Conservation (phyloP, 2,888 invertebrate genomes). For the Drosophila differens region DNA sequence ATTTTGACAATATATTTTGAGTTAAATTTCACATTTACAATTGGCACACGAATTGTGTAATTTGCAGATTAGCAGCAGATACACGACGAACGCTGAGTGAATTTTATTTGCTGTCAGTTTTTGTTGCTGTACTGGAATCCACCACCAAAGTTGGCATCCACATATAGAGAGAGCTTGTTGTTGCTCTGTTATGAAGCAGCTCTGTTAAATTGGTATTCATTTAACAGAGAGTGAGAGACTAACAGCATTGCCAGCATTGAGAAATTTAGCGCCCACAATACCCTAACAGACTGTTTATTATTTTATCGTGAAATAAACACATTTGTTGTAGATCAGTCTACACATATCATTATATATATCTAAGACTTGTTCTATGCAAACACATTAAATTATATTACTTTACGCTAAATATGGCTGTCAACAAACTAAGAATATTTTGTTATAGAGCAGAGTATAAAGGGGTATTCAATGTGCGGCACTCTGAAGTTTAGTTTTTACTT, state of each 20-base stretch:
- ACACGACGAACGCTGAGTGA: slow-evolving; percentile 59
- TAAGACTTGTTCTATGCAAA: not conserved
- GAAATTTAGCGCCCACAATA: slow-evolving; percentile 5
- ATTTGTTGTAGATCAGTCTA: not conserved
- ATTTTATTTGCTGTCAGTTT: slow-evolving; percentile 48
- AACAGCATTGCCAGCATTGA: slow-evolving; percentile 60
- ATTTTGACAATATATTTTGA: slow-evolving; percentile 58
- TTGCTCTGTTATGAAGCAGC: slow-evolving; percentile 32
- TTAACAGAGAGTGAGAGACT: slow-evolving; percentile 6
- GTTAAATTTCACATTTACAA: slow-evolving; percentile 40
- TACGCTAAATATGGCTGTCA: not conserved
- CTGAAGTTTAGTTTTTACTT: not conserved
- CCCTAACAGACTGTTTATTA: not conserved
- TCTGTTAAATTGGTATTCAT: slow-evolving; percentile 20
- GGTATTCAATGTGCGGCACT: not conserved
- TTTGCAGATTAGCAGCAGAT: slow-evolving; percentile 74
- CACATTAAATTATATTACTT: not conserved
- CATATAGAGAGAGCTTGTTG: slow-evolving; percentile 47
- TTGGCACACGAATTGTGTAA: slow-evolving; percentile 76
- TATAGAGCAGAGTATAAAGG: not conserved
- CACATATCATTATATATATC: not conserved
- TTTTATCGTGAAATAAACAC: not conserved
- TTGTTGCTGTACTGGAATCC: slow-evolving; percentile 68
- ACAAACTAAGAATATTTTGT: not conserved
- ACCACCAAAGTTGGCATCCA: slow-evolving; percentile 59